These are phyloP conservation scores for Eubasilissa splendida DNA, from an alignment of 2,888 invertebrate genomes.

Conservation along the genomic window DNA sequence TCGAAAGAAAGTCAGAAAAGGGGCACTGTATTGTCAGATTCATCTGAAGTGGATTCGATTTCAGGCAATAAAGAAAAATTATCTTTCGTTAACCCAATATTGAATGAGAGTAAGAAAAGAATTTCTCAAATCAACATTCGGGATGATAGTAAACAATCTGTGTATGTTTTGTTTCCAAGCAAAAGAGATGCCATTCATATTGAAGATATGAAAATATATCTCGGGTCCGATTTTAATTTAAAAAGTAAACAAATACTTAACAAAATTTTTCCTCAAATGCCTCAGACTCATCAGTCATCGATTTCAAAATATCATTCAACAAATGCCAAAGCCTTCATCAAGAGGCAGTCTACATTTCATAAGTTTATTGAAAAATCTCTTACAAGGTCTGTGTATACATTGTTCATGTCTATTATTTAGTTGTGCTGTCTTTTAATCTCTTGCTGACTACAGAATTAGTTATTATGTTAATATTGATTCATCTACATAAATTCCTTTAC, in stretches of 20 bases:
- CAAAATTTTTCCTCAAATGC: neutral
- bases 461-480: too few species aligned
- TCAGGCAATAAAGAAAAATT: too few species aligned
- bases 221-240: neutral
- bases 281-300: neutral
- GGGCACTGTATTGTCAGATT: too few species aligned
- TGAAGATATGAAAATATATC: conserved; percentile 25
- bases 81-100: too few species aligned
- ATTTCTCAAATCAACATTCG: too few species aligned
- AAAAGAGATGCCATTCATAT: neutral
- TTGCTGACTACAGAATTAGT: too few species aligned
- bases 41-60: too few species aligned
- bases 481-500: too few species aligned
- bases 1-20: too few species aligned
- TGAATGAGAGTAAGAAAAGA: too few species aligned
- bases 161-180: conserved; percentile 16
- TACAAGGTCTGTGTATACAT: neutral
- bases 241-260: neutral
- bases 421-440: too few species aligned
- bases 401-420: too few species aligned
- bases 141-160: neutral
- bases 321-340: neutral
- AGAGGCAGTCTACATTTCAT: neutral
- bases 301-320: neutral
- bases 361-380: neutral